A percentile compares a stretch with the other conserved stretches of the same genome.
Conservation (phyloP, 2,888 invertebrate species). For the Tenthredo scrophulariae region DNA sequence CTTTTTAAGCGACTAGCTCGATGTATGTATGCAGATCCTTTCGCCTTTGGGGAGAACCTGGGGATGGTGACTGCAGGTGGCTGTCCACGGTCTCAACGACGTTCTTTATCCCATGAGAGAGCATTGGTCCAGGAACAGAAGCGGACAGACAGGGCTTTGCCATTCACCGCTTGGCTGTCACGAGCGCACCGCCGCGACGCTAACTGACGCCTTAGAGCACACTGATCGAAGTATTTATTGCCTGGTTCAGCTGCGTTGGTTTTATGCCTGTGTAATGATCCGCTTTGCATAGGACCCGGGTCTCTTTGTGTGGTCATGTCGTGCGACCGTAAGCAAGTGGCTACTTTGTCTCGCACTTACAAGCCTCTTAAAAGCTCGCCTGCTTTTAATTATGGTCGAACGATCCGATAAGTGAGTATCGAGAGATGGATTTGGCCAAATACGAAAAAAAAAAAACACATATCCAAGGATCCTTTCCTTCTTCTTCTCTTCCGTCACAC, state of each 20-base stretch:
- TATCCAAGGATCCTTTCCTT: not conserved
- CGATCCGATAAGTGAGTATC: conserved; percentile 20
- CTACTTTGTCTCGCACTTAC: conserved; percentile 41
- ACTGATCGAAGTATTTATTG: conserved; percentile 78
- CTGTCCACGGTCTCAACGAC: conserved; percentile 70
- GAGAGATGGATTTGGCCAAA: conserved; percentile 7
- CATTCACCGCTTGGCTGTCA: conserved; percentile 69
- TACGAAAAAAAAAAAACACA: not conserved
- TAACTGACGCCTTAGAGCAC: conserved; percentile 77
- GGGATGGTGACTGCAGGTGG: conserved; percentile 72
- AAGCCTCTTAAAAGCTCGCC: not conserved
- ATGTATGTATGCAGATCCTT: conserved; percentile 24
- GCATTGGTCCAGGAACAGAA: conserved; percentile 59
- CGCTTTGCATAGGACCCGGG: conserved; percentile 70
- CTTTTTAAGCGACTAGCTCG: not conserved
- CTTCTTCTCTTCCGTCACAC: not conserved
- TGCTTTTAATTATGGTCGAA: conserved; percentile 35
- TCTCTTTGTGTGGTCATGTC: conserved; percentile 60
- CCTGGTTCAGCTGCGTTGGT: conserved; percentile 62
- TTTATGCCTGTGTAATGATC: conserved; percentile 74
- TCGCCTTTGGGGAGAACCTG: conserved; percentile 69
- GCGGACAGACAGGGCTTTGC: conserved; percentile 67
- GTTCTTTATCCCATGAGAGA: conserved; percentile 70
- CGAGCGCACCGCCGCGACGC: conserved; percentile 69
- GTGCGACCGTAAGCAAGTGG: not conserved